Evolutionary conservation across 2,888 invertebrate genomes (phyloP).

Genomic region (Ptilodon capucinus): DNA sequence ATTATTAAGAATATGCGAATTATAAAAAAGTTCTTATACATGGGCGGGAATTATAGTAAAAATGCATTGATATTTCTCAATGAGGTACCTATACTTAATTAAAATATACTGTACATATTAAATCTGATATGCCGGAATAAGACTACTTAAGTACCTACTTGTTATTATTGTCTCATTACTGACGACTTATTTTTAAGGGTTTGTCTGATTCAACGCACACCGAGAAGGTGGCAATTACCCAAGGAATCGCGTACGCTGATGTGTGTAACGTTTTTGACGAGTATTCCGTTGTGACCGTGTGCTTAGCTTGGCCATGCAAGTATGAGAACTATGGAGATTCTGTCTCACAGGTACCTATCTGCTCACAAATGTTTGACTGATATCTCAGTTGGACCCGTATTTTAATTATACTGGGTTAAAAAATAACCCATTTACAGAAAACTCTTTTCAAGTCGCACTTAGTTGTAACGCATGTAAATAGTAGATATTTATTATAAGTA

Average conservation of each 20-base stretch:
- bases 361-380: not conserved
- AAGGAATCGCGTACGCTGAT: conserved; percentile 64
- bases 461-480: no score
- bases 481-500: no score
- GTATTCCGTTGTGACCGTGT: conserved; percentile 52
- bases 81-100: conserved; percentile 41
- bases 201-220: conserved; percentile 43
- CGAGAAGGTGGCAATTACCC: conserved; percentile 62
- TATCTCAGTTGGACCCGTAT: no score
- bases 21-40: conserved; percentile 69
- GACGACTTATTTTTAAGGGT: conserved; percentile 45
- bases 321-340: conserved; percentile 45
- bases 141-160: no score
- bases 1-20: conserved; percentile 70
- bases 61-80: conserved; percentile 66
- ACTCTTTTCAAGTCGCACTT: no score
- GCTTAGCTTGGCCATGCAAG: conserved; percentile 63
- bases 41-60: conserved; percentile 61
- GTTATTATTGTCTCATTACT: no score
- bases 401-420: no score
- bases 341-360: conserved; percentile 49
- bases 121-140: no score
- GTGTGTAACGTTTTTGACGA: conserved; percentile 70
- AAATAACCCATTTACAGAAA: no score
- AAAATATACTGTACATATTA: no score